Evolutionary conservation across 2,797 vertebrate species (phyloP), one percentile per base, ranked within the genome.

Genomic region (Onychomys arenicola): DNA sequence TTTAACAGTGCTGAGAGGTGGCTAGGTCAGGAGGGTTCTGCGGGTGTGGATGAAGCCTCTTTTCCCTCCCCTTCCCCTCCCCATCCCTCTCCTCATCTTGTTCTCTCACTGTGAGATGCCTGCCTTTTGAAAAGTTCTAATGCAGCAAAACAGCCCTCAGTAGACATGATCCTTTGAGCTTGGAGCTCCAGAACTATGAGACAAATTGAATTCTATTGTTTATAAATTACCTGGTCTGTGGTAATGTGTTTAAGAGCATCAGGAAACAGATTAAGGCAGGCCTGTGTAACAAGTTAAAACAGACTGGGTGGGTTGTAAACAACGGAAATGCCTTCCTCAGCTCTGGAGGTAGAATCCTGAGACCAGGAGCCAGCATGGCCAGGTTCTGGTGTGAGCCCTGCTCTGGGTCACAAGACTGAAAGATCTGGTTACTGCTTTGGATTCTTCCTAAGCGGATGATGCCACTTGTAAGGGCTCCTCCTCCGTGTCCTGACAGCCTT

Each of bases 61-160:
- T 40, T 5, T 8, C 9, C 25, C 40, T 0, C 17, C 27, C 34
- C 13, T 17, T 2, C 10, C 2, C 25, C 23, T 11, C 57, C 5
- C 67, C 32, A 12, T 8, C 12, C 29, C 61, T 16, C 19, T 0
- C 32, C 9, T 57, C 37, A 3, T 5, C 52, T 84, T 14, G 27
- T 73, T 63, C 52, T 63, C 55, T 89, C 32, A 37, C 69, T 55
- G 11, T 52, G 46, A 52, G 46, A 71, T 55, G 43, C 9, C 21
- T 55, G 43, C 9, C 21, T 65, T 65, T 75, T 78, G 32, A 59
- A 67, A 80, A 29, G 34, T 52, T 52, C 17, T 63, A 19, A 77
- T 9, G 52, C 87, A 63, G 29, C 32, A 78, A 49, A 90, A 52
- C 29, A 43, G 32, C 34, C 32, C 43, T 37, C 32, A 52, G 21